These are phyloP conservation scores for Patella vulgata DNA, from an alignment of 1,140 invertebrate species.

Conservation along the genomic window DNA sequence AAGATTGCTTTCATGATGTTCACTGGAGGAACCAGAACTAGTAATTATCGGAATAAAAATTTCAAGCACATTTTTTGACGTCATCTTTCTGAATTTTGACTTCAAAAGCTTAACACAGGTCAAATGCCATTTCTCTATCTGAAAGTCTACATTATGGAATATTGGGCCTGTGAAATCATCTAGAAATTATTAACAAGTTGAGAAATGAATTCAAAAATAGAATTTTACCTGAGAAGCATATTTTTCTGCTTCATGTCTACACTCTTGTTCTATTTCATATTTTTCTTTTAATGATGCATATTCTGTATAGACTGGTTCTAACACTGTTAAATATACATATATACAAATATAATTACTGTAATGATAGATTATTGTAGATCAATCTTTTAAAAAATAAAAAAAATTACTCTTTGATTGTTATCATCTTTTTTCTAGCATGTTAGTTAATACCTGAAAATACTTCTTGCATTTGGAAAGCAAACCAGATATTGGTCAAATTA, in stretches of 20 bases:
- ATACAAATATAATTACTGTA: conserved; percentile 3
- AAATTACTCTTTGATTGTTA: not conserved
- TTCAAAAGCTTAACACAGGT: no score
- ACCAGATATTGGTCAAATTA: not conserved
- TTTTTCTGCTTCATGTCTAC: conserved; percentile 35
- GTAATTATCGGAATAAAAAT: no score
- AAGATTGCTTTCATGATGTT: no score
- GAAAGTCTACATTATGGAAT: no score
- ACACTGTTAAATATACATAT: conserved; percentile 23
- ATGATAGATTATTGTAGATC: not conserved
- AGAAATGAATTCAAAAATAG: no score
- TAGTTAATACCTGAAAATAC: not conserved
- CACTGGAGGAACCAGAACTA: no score
- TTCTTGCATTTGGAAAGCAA: not conserved
- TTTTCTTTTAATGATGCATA: conserved; percentile 41
- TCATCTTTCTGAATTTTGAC: no score
- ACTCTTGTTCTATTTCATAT: conserved; percentile 38
- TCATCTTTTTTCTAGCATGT: not conserved
- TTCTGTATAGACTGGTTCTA: conserved; percentile 38
- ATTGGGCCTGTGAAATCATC: no score
- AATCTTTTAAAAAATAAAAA: not conserved
- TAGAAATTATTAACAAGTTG: no score
- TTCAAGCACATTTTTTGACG: no score
- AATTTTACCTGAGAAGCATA: conserved; percentile 40
- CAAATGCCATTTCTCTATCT: no score